These are phyloP conservation scores for Zosterops hypoxanthus DNA, from an alignment of 2,113 vertebrate genomes.

Conservation along the genomic window DNA sequence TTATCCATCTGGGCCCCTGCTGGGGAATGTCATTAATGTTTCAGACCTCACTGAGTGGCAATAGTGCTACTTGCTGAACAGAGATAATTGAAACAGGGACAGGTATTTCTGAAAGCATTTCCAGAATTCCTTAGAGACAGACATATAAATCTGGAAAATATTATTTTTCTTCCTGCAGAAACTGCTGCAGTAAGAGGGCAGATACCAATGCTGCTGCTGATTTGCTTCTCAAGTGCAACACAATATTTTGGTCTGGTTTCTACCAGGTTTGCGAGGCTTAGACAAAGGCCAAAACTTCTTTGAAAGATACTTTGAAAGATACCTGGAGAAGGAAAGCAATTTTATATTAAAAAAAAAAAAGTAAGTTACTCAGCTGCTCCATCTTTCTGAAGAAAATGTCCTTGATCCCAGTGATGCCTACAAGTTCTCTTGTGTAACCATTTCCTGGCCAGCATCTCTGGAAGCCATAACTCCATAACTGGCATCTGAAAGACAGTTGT, in stretches of 20 bases:
- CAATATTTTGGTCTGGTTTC: background rate
- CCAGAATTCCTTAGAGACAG: constrained; percentile 29
- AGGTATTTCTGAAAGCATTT: constrained; percentile 63
- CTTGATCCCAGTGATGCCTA: background rate
- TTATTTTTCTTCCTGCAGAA: constrained; percentile 30
- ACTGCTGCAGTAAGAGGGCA: background rate
- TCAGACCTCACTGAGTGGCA: constrained; percentile 58
- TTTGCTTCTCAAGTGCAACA: background rate
- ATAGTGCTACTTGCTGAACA: constrained; percentile 47
- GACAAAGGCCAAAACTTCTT: background rate
- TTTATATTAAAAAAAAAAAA: background rate
- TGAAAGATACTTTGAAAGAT: background rate
- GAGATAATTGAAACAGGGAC: constrained; percentile 60
- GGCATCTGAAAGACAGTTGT: background rate
- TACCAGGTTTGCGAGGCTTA: background rate
- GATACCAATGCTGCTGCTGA: background rate
- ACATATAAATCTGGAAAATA: constrained; percentile 21
- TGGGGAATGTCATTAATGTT: constrained; percentile 65
- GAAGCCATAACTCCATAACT: background rate
- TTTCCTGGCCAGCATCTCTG: background rate
- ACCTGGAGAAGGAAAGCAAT: background rate
- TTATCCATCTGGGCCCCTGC: constrained; percentile 42
- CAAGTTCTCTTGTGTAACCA: background rate
- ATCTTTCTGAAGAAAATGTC: background rate
- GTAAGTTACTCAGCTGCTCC: background rate